Conservation (phyloP, 2,797 vertebrate species). For the Acanthiza pusilla region DNA sequence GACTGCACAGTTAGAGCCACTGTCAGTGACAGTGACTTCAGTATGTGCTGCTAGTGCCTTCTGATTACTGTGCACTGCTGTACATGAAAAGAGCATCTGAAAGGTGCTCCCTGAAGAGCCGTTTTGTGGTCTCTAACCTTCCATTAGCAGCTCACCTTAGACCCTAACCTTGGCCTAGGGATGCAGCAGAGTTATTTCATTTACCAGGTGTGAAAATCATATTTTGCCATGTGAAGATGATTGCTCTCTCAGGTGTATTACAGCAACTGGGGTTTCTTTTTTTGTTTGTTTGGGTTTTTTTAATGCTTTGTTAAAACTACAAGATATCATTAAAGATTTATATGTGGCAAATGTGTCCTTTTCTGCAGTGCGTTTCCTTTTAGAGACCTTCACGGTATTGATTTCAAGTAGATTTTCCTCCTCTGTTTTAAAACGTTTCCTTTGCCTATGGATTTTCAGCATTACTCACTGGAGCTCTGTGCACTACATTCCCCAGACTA, state of each 20-base stretch:
- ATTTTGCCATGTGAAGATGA: constrained; percentile 64
- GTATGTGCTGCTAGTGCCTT: constrained; percentile 36
- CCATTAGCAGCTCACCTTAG: constrained; percentile 71
- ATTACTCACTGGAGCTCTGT: neutral
- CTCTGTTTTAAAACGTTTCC: constrained; percentile 40
- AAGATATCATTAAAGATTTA: constrained; percentile 61
- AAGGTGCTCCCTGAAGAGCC: constrained; percentile 66
- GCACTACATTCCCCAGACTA: neutral
- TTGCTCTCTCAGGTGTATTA: constrained; percentile 53
- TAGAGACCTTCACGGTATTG: neutral
- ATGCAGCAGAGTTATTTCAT: constrained; percentile 62
- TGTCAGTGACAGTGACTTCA: constrained; percentile 35
- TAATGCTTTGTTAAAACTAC: constrained; percentile 38
- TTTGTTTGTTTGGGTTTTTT: neutral
- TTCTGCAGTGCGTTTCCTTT: constrained; percentile 39
- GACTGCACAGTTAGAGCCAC: neutral
- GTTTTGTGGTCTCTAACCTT: constrained; percentile 65
- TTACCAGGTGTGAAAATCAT: constrained; percentile 74
- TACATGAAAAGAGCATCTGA: constrained; percentile 64
- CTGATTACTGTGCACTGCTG: constrained; percentile 52
- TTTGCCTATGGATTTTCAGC: constrained; percentile 38
- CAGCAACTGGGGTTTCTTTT: neutral
- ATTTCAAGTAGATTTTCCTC: constrained; percentile 45
- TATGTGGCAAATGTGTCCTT: constrained; percentile 24
- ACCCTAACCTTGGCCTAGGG: constrained; percentile 58